Evolutionary conservation across 2,888 invertebrate species (phyloP).

Genomic region (Drosophila helvetica): DNA sequence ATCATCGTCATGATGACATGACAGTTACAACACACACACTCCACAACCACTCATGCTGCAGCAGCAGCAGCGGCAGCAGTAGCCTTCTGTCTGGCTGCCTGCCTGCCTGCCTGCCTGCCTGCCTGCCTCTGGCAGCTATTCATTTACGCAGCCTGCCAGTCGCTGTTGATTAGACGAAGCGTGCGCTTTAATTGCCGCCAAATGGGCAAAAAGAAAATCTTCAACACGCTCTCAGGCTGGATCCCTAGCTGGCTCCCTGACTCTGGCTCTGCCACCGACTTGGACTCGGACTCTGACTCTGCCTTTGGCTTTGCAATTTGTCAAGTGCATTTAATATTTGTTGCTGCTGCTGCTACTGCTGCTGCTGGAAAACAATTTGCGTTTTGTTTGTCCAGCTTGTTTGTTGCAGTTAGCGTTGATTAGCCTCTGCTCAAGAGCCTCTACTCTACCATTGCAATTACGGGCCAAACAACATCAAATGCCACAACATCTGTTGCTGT

Average conservation of each 20-base stretch:
- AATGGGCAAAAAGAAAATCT: conserved; percentile 68
- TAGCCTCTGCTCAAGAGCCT: conserved; percentile 60
- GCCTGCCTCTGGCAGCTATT: conserved; percentile 73
- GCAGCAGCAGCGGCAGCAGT: too few species aligned
- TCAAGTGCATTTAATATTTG: conserved; percentile 76
- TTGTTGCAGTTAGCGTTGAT: conserved; percentile 80
- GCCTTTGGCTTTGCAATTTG: conserved; percentile 66
- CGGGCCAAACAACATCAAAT: conserved; percentile 41
- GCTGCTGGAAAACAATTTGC: conserved; percentile 70
- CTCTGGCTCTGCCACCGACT: neutral
- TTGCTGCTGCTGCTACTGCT: conserved; percentile 12
- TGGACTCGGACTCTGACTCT: conserved; percentile 23
- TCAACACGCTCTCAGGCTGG: conserved; percentile 66
- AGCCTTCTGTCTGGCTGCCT: conserved; percentile 58
- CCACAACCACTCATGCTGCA: neutral
- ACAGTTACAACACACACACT: conserved; percentile 69
- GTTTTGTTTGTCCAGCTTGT: conserved; percentile 79
- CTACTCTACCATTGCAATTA: conserved; percentile 62
- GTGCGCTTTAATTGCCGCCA: conserved; percentile 78
- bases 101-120: conserved; percentile 51
- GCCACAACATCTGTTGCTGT: conserved; percentile 33
- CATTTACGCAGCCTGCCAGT: conserved; percentile 78
- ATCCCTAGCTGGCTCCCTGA: neutral
- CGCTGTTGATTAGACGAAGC: conserved; percentile 79
- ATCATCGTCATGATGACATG: conserved; percentile 80